Conservation (phyloP, 2,797 vertebrate genomes). For the Rhynchonycteris naso region DNA sequence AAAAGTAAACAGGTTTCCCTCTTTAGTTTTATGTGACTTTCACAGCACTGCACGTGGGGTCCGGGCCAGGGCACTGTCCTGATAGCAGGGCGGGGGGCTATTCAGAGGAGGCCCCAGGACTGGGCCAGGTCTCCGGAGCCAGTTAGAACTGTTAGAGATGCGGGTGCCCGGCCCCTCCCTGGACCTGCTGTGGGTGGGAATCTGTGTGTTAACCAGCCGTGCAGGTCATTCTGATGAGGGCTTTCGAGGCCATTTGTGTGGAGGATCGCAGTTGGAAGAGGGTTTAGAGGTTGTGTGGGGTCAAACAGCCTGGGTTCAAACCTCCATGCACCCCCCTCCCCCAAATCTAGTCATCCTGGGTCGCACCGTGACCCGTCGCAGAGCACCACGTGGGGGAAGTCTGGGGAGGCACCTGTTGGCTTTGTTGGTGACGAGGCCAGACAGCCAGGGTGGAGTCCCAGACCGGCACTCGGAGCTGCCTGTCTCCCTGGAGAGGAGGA, state of each 20-base stretch:
- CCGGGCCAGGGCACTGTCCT: accelerated
- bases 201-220: not conserved
- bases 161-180: accelerated
- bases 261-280: not conserved
- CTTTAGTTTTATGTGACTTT: not conserved
- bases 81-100: not conserved
- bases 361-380: accelerated
- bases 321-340: not conserved
- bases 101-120: not conserved
- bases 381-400: not conserved
- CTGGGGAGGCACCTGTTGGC: accelerated
- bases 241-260: accelerated
- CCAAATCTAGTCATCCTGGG: accelerated
- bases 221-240: not conserved
- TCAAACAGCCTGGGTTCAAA: not conserved
- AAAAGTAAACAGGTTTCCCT: not conserved
- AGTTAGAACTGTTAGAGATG: not conserved
- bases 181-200: accelerated
- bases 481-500: not conserved
- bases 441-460: not conserved
- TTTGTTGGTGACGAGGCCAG: not conserved
- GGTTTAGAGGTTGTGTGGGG: not conserved
- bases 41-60: accelerated
- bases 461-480: not conserved
- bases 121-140: accelerated